Base-by-base conservation (phyloP, 92 coral and sea anemone genomes). In the Diadumene lineata region DNA sequence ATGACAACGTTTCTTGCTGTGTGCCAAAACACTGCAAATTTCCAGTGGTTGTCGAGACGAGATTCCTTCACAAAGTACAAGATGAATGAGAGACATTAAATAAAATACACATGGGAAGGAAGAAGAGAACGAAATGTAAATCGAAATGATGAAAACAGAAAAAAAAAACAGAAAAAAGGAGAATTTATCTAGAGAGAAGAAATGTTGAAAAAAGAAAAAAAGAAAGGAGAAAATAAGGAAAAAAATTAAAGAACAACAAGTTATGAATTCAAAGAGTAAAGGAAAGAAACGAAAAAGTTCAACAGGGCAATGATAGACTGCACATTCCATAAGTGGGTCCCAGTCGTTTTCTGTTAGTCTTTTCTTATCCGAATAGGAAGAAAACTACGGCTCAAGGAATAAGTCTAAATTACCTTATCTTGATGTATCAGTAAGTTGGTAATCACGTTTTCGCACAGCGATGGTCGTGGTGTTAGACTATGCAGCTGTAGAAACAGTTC, bases 1-100 rank as follows among this genome's bases (percentile, higher is more conserved):
- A 92, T 77, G 30, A 90, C 87, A 2, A 92, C 88, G 69, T 92
- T 92, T 68, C 97, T 84, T 9, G 97, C 97, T 2, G 93, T 86
- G 72, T 94, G 98, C 98, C 98, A 94, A 23, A 94, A 88, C 29
- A 92, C 92, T 38, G 97, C 92, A 33, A 94, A 94, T 73, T 90
- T 94, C 91, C 93, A 92, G 77, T 92, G 92, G 19, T 92, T 97
- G 32, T 60, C 88, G 61, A 94, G 66, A 33, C 89, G 85, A 55
- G 83, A 72, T 70, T 89, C 98, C 98, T 94, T 43, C 11, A 34
- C 17, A 31, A 1, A 43, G 64, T 0, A 58, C 48, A 24, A 26
- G 9, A 22, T 1, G 28, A 2, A 58, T 18, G 24, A 2, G 32
- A 15, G 58, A 15, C 10, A 3, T 10, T 19, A 15, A 68, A 68